phyloP scores from a whole-genome alignment of 2,888 invertebrate genomes.

The Mythimna pallens region DNA sequence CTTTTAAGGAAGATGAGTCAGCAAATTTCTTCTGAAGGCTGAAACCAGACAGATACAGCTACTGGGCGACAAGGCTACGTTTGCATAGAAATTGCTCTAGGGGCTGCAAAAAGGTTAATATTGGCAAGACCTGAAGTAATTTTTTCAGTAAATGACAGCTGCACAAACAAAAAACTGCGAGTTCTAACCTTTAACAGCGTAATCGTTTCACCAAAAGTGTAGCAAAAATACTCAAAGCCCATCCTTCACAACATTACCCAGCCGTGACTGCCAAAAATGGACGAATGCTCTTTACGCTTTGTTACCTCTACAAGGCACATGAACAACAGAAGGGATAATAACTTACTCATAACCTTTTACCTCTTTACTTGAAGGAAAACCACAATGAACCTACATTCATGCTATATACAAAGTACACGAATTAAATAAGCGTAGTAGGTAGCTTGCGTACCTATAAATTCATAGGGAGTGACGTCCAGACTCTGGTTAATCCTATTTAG shows the following conservation, averaged over 20 bases:
- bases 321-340: slow-evolving; percentile 8
- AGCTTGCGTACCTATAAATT: neutral
- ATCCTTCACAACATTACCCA: slow-evolving; percentile 1
- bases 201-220: neutral
- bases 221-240: too few relatives aligned
- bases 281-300: neutral
- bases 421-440: neutral
- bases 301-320: neutral
- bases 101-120: too few relatives aligned
- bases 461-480: neutral
- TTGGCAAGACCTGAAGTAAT: too few relatives aligned
- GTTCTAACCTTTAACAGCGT: too few relatives aligned
- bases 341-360: slow-evolving; percentile 25
- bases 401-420: neutral
- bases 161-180: neutral
- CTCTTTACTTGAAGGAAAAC: slow-evolving; percentile 14
- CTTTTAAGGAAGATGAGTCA: neutral
- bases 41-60: too few relatives aligned
- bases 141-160: neutral
- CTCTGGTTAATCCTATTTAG: neutral
- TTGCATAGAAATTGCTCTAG: too few relatives aligned
- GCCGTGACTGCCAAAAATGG: slow-evolving; percentile 38
- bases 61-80: too few relatives aligned
- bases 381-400: neutral
- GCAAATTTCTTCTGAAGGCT: neutral